Percentiles rank a stretch among this genome's conserved stretches.
Conservation (phyloP, 2,797 vertebrate genomes). For the Argyrosomus regius region DNA sequence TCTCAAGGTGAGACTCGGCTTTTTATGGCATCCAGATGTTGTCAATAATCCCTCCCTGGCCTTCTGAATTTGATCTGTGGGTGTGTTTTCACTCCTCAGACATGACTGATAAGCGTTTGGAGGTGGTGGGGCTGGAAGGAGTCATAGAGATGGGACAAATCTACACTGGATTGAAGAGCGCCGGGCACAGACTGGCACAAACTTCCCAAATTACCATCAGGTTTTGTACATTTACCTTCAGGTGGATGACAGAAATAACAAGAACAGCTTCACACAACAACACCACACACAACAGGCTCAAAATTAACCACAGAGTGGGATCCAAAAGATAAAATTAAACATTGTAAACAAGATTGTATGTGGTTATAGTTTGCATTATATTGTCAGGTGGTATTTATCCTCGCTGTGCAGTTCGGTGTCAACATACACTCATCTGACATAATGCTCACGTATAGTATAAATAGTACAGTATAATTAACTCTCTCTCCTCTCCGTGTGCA, state of each 20-base stretch:
- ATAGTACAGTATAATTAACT: background rate
- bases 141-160: slow-evolving; percentile 96
- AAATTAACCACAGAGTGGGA: background rate
- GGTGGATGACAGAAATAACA: slow-evolving; percentile 7
- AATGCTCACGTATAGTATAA: background rate
- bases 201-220: slow-evolving; percentile 92
- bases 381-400: background rate
- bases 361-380: background rate
- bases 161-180: slow-evolving; percentile 93
- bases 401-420: background rate
- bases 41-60: background rate
- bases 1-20: slow-evolving; percentile 86
- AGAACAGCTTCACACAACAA: background rate
- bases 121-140: slow-evolving; percentile 93
- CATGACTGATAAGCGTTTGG: slow-evolving; percentile 90
- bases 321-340: background rate
- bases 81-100: slow-evolving; percentile 77
- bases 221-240: slow-evolving; percentile 72
- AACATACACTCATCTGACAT: slow-evolving; percentile 5
- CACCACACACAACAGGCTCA: background rate
- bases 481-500: slow-evolving; percentile 61
- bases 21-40: background rate
- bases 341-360: background rate
- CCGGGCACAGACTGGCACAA: slow-evolving; percentile 91
- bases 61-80: slow-evolving; percentile 9